A percentile compares a stretch with the other conserved stretches of the same genome.
These are phyloP conservation scores for Sinella curviseta DNA, from an alignment of 1,140 invertebrate genomes.

Conservation along the genomic window DNA sequence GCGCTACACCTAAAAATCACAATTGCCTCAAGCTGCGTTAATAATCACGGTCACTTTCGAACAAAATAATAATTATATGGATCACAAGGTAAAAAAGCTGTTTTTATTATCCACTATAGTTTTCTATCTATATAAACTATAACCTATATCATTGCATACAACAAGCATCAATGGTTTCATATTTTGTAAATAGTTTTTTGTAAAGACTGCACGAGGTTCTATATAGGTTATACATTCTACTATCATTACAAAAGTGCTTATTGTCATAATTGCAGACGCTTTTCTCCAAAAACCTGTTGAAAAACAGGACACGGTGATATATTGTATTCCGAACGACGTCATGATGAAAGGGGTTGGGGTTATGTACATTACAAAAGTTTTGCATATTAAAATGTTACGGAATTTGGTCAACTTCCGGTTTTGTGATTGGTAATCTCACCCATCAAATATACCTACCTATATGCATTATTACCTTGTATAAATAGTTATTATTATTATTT, in stretches of 20 bases:
- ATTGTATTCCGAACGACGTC: no score
- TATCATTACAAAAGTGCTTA: constrained; percentile 2
- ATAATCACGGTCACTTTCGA: not conserved
- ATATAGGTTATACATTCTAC: not conserved
- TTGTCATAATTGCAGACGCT: constrained; percentile 19
- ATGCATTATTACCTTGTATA: not conserved
- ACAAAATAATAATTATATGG: not conserved
- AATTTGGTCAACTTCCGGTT: not conserved
- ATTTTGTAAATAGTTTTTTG: not conserved
- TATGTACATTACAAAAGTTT: not conserved
- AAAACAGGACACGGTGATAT: no score
- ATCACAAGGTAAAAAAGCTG: not conserved
- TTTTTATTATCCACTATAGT: not conserved
- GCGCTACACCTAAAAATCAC: no score
- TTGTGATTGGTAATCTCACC: not conserved
- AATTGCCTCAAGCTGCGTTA: constrained; percentile 2
- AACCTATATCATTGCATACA: not conserved
- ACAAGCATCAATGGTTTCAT: not conserved
- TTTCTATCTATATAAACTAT: not conserved
- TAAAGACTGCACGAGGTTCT: not conserved
- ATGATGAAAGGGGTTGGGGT: not conserved
- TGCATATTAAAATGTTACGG: not conserved
- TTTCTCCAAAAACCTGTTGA: not conserved
- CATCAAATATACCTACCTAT: not conserved
- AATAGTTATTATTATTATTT: not conserved